These are phyloP conservation scores for Palythoa heliodiscus DNA, from an alignment of 92 coral and sea anemone species.

Conservation along the genomic window DNA sequence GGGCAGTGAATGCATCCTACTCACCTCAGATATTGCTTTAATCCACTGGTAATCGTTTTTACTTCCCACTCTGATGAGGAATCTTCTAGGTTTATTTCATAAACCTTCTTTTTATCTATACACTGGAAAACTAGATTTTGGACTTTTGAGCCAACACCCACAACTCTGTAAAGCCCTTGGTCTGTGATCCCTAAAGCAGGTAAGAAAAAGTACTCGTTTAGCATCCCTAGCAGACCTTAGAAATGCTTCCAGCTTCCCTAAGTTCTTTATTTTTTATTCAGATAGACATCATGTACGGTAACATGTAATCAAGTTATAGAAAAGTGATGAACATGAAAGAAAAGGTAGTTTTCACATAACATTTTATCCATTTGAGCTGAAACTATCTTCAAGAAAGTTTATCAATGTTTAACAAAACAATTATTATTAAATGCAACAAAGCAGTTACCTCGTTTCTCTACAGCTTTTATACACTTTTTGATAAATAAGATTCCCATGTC, in stretches of 20 bases:
- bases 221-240: no score
- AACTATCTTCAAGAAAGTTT: no score
- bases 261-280: no score
- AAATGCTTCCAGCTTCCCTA: no score
- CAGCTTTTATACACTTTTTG: conserved; percentile 84
- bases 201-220: not conserved
- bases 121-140: conserved; percentile 91
- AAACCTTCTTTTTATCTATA: conserved; percentile 75
- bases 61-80: conserved; percentile 93
- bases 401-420: no score
- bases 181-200: conserved; percentile 82
- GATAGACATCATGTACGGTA: no score
- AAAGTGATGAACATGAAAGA: no score
- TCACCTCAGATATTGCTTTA: conserved; percentile 93
- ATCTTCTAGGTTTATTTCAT: conserved; percentile 70
- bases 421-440: not conserved
- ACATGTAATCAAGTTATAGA: no score
- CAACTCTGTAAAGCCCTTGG: conserved; percentile 96
- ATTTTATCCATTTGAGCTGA: no score
- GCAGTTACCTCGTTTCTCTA: conserved; percentile 85
- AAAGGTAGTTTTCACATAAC: no score
- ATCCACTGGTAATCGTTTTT: conserved; percentile 95
- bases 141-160: conserved; percentile 97
- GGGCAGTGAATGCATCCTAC: not conserved
- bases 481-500: conserved; percentile 82